These are phyloP conservation scores for Oryzias celebensis DNA, from an alignment of 2,113 vertebrate species.

Conservation along the genomic window DNA sequence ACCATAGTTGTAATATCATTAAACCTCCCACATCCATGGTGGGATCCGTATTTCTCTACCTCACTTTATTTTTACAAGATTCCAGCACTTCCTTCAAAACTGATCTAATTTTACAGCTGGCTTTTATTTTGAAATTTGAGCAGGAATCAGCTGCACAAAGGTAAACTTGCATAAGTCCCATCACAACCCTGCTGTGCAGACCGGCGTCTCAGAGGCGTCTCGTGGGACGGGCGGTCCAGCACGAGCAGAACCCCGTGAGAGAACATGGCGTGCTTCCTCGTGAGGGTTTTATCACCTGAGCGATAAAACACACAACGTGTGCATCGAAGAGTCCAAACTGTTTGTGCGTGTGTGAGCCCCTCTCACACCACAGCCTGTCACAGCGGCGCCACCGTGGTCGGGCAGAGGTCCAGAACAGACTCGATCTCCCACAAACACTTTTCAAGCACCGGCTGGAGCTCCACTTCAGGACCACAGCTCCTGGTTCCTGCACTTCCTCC, in stretches of 20 bases:
- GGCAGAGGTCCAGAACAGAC: constrained; percentile 56
- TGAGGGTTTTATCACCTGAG: too few relatives aligned
- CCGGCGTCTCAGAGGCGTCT: too few relatives aligned
- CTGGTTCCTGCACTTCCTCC: not conserved
- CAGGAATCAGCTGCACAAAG: too few relatives aligned
- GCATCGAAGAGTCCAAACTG: constrained; percentile 12
- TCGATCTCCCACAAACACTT: constrained; percentile 49
- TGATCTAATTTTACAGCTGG: not conserved
- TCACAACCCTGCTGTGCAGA: too few relatives aligned
- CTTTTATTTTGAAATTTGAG: too few relatives aligned
- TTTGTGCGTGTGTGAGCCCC: constrained; percentile 27
- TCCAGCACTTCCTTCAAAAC: not conserved
- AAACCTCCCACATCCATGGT: constrained; percentile 41
- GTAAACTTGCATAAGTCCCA: too few relatives aligned
- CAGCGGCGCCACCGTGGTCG: constrained; percentile 50
- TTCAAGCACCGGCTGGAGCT: constrained; percentile 18
- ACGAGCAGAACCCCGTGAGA: too few relatives aligned
- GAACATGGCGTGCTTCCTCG: too few relatives aligned
- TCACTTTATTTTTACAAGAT: not conserved
- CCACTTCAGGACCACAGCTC: constrained; percentile 23
- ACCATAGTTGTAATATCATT: constrained; percentile 49
- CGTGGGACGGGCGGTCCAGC: too few relatives aligned
- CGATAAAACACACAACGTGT: too few relatives aligned
- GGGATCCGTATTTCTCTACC: constrained; percentile 7
- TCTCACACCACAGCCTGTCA: constrained; percentile 53